Evolutionary conservation across 1,140 invertebrate species (phyloP), one percentile per base, ranked within the genome.

Genomic region (Drosophila hydei): DNA sequence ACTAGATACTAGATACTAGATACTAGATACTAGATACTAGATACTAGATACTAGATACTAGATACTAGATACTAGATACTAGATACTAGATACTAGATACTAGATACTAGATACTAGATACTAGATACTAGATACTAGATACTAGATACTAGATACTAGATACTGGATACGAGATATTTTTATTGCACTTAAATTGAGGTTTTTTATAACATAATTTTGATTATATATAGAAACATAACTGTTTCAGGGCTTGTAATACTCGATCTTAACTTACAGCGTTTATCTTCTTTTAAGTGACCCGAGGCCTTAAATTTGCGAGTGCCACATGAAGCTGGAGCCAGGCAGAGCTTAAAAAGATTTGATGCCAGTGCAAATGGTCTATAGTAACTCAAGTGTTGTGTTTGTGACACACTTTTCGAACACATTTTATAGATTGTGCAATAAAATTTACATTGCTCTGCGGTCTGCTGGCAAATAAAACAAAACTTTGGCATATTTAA

Each of bases 231-330:
- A n/a, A n/a, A n/a, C n/a, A n/a, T 56, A 27, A 30, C 36, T 14
- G 55, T 52, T 55, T 55, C 25, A 45, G 55, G 71, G 43, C 59
- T 54, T 60, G 67, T 67, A 69, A 68, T 64, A 54, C 30, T 54
- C 61, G n/a, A 50, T 56, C 59, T 50, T 58, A 77, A 77, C 68
- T 77, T 84, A 21, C 52, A 47, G 23, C 67, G 77, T 79, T 85
- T 77, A 85, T 71, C 76, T 71, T 72, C 67, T 61, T 58, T 75
- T 45, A 60, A 72, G 58, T 81, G 65, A 84, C 72, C 80, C 64
- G 55, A 81, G 71, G 51, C 73, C 61, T 85, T 87, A 77, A 87
- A 87, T 87, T 80, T 58, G 19, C 21, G 19, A 45, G 56, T 21
- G 7, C 62, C 27, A 9, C 33, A 36, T 27, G 52, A 19, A 40